phyloP scores from a whole-genome alignment of 2,888 invertebrate species.

The Idaea aversata region DNA sequence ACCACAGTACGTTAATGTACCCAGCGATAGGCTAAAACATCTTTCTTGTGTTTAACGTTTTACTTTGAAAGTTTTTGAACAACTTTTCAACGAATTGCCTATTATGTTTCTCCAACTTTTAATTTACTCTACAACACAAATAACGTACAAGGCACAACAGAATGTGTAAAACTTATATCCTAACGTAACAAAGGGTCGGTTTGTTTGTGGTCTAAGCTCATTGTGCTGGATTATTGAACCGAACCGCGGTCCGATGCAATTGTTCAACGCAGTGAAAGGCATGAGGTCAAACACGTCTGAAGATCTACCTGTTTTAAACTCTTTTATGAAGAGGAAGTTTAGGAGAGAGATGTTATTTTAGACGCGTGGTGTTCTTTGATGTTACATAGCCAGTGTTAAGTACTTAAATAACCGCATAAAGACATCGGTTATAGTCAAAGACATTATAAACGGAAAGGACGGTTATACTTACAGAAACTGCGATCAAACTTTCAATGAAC shows the following conservation, averaged over 20 bases:
- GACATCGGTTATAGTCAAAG: too few relatives aligned
- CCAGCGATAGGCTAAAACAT: too few relatives aligned
- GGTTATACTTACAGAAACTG: too few relatives aligned
- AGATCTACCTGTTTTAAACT: constrained; percentile 17
- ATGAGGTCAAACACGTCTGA: constrained; percentile 27
- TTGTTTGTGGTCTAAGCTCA: constrained; percentile 9
- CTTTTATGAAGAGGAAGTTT: neutral
- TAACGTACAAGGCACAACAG: neutral
- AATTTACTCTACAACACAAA: neutral
- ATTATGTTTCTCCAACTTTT: neutral
- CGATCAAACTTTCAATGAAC: too few relatives aligned
- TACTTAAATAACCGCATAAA: too few relatives aligned
- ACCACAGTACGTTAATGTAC: too few relatives aligned
- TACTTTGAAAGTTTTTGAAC: neutral
- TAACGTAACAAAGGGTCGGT: neutral
- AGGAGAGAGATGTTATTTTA: neutral
- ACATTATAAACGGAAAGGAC: too few relatives aligned
- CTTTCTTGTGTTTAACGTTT: too few relatives aligned
- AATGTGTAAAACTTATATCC: neutral
- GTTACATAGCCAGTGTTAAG: too few relatives aligned
- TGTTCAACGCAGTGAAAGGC: constrained; percentile 34
- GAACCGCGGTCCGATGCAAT: constrained; percentile 18
- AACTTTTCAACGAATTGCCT: neutral
- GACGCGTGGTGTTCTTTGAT: too few relatives aligned
- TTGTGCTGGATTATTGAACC: constrained; percentile 33